A percentile compares a stretch with the other conserved stretches of the same genome.
These are phyloP conservation scores for Fregata magnificens DNA, from an alignment of 2,113 vertebrate species.

Conservation along the genomic window DNA sequence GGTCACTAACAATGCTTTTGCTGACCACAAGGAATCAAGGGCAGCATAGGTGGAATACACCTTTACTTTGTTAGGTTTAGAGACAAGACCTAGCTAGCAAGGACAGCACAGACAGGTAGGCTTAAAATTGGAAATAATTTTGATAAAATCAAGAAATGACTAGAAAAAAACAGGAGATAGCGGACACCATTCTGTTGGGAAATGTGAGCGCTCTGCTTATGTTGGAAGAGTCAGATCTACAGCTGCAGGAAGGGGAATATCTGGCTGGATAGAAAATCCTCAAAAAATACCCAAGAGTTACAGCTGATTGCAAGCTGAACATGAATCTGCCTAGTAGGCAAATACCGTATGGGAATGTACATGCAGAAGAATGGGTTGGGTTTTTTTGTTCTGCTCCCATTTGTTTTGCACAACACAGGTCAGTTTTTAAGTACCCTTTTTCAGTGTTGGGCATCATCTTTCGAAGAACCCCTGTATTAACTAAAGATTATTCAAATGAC, in stretches of 20 bases:
- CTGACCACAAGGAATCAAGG: neutral
- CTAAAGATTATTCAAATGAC: neutral
- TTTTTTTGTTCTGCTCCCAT: neutral
- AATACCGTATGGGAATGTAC: neutral
- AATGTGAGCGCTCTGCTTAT: fast-evolving
- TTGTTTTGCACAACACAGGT: neutral
- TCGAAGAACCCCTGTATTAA: neutral
- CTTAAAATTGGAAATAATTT: neutral
- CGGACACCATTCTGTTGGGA: neutral
- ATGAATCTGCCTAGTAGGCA: neutral
- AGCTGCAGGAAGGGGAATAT: neutral
- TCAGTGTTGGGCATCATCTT: neutral
- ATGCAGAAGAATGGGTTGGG: neutral
- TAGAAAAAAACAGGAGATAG: neutral
- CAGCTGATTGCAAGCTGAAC: neutral
- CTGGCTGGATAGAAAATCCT: neutral
- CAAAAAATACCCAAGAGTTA: neutral
- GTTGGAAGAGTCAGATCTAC: neutral
- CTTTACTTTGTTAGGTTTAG: neutral
- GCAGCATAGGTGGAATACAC: neutral
- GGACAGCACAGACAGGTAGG: neutral
- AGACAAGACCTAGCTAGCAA: neutral
- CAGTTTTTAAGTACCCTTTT: neutral
- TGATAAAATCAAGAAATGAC: neutral
- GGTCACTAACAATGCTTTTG: neutral